Conservation (phyloP, 1,140 invertebrate genomes). For the Globodera rostochiensis region DNA sequence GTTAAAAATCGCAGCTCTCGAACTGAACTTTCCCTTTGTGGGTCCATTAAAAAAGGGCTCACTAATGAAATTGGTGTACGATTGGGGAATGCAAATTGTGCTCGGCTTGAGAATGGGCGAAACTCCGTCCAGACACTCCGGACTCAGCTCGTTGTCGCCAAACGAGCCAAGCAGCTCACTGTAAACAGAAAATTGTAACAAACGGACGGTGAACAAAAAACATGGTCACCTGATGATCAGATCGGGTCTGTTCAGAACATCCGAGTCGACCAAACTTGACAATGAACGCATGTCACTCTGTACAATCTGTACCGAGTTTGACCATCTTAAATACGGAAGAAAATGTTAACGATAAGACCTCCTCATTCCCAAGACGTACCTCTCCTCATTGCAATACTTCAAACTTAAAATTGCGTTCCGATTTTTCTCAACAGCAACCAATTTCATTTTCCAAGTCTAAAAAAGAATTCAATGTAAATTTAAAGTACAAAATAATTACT, state of each 20-base stretch:
- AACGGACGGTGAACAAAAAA: constrained; percentile 73
- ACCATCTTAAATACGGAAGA: constrained; percentile 44
- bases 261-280: constrained; percentile 40
- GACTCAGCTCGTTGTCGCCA: constrained; percentile 97
- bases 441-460: constrained; percentile 19
- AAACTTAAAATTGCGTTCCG: constrained; percentile 88
- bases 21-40: too few relatives aligned
- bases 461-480: constrained; percentile 24
- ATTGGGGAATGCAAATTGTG: constrained; percentile 57
- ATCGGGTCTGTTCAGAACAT: constrained; percentile 71
- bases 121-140: constrained; percentile 95
- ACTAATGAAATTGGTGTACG: constrained; percentile 43
- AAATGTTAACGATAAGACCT: not conserved
- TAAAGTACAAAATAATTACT: not conserved
- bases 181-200: constrained; percentile 74
- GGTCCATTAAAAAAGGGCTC: constrained; percentile 8
- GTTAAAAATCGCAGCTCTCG: too few relatives aligned
- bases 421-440: constrained; percentile 85
- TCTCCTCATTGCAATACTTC: constrained; percentile 58
- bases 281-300: constrained; percentile 89
- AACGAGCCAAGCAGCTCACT: constrained; percentile 91
- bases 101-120: constrained; percentile 61
- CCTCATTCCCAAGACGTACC: constrained; percentile 12
- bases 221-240: constrained; percentile 77
- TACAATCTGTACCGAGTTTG: constrained; percentile 75